Evolutionary conservation across 2,113 vertebrate genomes (phyloP).

Genomic region (Halcyon senegalensis): DNA sequence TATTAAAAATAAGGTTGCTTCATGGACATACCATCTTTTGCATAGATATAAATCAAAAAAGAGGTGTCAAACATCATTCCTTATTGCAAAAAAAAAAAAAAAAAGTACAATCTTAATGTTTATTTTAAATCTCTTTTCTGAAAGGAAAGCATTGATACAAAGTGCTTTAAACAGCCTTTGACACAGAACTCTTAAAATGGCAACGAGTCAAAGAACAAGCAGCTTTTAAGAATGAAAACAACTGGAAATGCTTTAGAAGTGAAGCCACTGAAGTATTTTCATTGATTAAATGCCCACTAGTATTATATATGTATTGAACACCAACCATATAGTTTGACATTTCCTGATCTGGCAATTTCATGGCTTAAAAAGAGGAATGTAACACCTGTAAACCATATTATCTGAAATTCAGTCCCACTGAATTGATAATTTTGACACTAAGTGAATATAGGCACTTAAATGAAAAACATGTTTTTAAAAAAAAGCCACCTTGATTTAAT

Average conservation of each 20-base stretch:
- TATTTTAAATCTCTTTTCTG: background rate
- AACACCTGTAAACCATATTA: background rate
- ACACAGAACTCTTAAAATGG: background rate
- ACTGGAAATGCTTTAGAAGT: background rate
- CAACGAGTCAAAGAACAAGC: background rate
- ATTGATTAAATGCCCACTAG: background rate
- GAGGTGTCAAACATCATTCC: background rate
- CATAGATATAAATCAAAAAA: background rate
- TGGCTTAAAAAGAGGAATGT: background rate
- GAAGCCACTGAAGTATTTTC: background rate
- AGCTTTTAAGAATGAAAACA: background rate
- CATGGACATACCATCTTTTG: background rate
- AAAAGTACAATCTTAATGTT: background rate
- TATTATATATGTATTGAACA: background rate
- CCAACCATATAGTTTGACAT: background rate
- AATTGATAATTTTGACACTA: background rate
- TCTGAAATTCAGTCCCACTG: background rate
- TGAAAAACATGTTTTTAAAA: background rate
- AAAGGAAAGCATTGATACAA: background rate
- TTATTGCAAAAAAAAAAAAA: background rate
- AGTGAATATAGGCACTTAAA: background rate
- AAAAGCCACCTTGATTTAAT: background rate
- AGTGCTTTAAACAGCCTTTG: background rate
- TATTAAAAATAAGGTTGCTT: background rate
- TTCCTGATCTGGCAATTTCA: background rate